Base-by-base conservation (phyloP, 1,140 invertebrate genomes). In the Lordiphosa clarofinis region DNA sequence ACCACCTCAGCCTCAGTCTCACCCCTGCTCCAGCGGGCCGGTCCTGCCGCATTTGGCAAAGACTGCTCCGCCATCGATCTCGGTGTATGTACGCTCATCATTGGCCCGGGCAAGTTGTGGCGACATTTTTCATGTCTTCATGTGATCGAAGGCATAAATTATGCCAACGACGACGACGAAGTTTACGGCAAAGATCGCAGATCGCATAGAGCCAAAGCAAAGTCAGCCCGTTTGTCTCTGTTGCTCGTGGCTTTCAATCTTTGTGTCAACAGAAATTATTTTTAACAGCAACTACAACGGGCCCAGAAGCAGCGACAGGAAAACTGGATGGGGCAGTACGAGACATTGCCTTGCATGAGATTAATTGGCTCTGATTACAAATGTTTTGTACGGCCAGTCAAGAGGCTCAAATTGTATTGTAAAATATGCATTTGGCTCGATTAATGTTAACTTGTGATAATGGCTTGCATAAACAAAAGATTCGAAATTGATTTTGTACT, bases 241-340 rank as follows among this genome's bases (percentile, higher is more conserved):
- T 12, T 24, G 54, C 42, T 15, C 9, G 7, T 24, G 73, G 78
- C 78, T 73, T 82, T 82, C 78, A 82, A 82, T 82, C 78, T 82
- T 82, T 82, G 78, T 82, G 78, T 82, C 78, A 84, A 82, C 78
- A 82, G 73, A 82, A 82, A 82, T 82, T 82, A 82, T 82, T 82
- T 82, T 82, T 82, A 82, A 82, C 73, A 82, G 65, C 78, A 75
- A 64, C 58, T 69, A 58, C 72, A 64, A 56, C 70, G 42, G 39
- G 53, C 33, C 47, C 63, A 42, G 12, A 42, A 11, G 11, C 38
- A 15, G 28, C 37, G 64, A 46, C 60, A 50, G 37, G 28, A 35
- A 48, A 48, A 42, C 46, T 56, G 11, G 21, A 49, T 42, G 54
- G 49, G 52, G 44, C 21, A 53, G 43, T 65, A 56, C 49, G 43